These are phyloP conservation scores for Procambarus virginalis DNA, from an alignment of 1,140 invertebrate genomes.

Conservation along the genomic window DNA sequence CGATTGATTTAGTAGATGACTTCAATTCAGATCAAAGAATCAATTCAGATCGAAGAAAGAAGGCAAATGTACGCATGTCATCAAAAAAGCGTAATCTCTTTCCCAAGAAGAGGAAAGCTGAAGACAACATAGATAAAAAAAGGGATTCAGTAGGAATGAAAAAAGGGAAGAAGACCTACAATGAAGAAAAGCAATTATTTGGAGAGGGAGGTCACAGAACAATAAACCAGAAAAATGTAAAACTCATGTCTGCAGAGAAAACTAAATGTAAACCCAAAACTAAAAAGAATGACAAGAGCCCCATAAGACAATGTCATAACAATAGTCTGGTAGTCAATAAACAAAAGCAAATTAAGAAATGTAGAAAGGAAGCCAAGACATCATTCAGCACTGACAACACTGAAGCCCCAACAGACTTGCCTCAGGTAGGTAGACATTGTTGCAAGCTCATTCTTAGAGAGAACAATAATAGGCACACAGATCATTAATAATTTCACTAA, in stretches of 20 bases:
- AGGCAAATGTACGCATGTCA: neutral
- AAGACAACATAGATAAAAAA: neutral
- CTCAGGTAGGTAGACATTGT: slow-evolving; percentile 12
- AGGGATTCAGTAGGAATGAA: neutral
- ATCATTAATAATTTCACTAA: too few species aligned
- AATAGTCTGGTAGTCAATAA: neutral
- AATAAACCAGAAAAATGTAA: neutral
- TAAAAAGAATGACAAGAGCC: neutral
- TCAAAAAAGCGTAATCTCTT: neutral
- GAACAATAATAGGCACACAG: too few species aligned
- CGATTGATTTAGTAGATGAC: neutral
- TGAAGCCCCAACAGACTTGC: neutral
- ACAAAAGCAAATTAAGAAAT: neutral
- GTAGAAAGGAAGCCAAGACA: neutral
- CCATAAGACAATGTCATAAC: too few species aligned
- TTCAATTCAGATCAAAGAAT: neutral
- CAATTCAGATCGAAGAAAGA: neutral
- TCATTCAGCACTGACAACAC: neutral
- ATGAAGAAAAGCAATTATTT: neutral
- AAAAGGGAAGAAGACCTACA: neutral
- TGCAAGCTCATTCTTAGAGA: too few species aligned
- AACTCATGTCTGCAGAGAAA: neutral
- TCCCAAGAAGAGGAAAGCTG: neutral
- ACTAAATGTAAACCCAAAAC: neutral
- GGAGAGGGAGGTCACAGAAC: neutral